Base-by-base conservation (phyloP, 1,140 invertebrate species). In the Rhagoletis pomonella region DNA sequence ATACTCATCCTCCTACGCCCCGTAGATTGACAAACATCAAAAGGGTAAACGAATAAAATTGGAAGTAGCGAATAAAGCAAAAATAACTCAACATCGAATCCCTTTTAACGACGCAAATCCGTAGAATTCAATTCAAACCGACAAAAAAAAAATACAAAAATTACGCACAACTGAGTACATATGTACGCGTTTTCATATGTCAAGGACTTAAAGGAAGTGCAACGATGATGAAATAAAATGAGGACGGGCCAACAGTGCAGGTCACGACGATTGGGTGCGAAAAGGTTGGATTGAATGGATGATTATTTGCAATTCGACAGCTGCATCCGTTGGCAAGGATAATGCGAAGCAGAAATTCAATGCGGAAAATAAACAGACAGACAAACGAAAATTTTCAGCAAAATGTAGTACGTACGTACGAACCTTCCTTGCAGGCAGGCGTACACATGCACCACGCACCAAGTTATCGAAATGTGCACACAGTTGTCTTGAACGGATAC, bases 11-110 rank as follows among this genome's bases (percentile, higher is more conserved):
- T 55, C 73, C 47, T 55, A 55, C 19, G n/a, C 47, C 44, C 50
- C 47, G 73, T 47, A 81, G 47, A 19, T 81, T 81, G 73, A 81
- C 73, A 81, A 81, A 81, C 73, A 81, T 81, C 73, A 81, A 81
- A 81, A 55, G 73, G 73, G 73, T 81, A 81, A 81, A 81, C 73
- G 73, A 81, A 81, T 81, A 58, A 81, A 81, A 81, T 81, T 81
- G 73, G n/a, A 81, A 81, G 73, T 81, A 81, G 73, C 73, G 29
- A 81, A 81, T 81, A 81, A 55, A 81, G 50, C 17, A 81, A 81
- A 81, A 81, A 81, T 81, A 81, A 81, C 44, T 81, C 73, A 81
- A 81, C 73, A 81, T 81, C 73, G 55, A 81, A 81, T 81, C 73
- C 73, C 73, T 81, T 81, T 81, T 81, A 81, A 81, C 73, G 73